These are phyloP conservation scores for Parapristionchus giblindavisi DNA, from an alignment of 2,888 invertebrate species.

Conservation along the genomic window DNA sequence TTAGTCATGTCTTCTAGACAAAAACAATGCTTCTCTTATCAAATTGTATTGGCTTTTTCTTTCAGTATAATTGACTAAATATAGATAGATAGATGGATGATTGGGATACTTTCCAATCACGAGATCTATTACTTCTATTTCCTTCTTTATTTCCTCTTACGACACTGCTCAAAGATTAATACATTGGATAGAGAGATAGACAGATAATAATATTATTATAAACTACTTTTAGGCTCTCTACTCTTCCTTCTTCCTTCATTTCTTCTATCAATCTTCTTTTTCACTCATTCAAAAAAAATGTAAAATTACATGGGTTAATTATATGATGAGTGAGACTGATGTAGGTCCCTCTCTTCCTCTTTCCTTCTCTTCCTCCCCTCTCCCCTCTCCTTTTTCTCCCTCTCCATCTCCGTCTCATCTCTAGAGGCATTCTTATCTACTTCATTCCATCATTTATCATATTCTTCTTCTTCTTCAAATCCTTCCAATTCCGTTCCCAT, in stretches of 20 bases:
- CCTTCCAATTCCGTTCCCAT: too few species aligned
- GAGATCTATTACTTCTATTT: too few species aligned
- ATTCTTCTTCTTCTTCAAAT: too few species aligned
- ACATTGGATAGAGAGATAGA: too few species aligned
- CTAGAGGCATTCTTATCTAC: not conserved
- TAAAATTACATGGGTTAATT: not conserved
- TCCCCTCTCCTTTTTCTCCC: not conserved
- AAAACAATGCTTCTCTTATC: too few species aligned
- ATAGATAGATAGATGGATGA: too few species aligned
- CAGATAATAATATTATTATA: not conserved
- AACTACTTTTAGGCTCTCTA: constrained; percentile 32
- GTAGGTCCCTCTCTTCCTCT: not conserved
- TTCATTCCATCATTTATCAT: too few species aligned
- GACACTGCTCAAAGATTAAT: too few species aligned
- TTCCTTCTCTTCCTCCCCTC: not conserved
- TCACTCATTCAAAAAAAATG: constrained; percentile 3
- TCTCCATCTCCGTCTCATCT: not conserved
- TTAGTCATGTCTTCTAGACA: too few species aligned
- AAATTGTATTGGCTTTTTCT: too few species aligned
- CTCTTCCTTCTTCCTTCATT: constrained; percentile 35
- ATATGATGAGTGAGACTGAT: not conserved
- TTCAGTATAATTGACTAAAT: too few species aligned
- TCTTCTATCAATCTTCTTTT: not conserved
- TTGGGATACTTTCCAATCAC: too few species aligned
- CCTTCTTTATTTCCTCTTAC: not conserved